Base-by-base conservation (phyloP, 35 echinoderm and acorn worm genomes). In the Lytechinus pictus region DNA sequence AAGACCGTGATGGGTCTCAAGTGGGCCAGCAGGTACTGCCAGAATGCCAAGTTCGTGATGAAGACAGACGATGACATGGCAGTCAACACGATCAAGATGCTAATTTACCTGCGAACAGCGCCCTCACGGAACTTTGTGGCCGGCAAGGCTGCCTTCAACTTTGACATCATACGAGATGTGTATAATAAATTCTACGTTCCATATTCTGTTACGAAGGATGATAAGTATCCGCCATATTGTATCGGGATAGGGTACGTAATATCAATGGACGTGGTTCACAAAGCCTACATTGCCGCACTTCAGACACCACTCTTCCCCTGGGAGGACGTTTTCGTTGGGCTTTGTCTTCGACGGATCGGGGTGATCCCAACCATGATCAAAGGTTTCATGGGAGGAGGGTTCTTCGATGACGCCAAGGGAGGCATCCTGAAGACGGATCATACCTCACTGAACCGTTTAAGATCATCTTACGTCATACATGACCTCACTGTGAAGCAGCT, bases 1-100 rank as follows among this genome's bases (percentile, higher is more conserved):
- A 99, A 99, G 88, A 97, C 98, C 5, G 95, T 99, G 6, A 97
- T 97, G 98, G 97, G 98, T 14, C 52, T 99, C 4, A 99, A 99
- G 86, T 99, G 98, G 98, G 96, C 94, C 4, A 96, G 94, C 57
- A 86, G 88, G 53, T 96, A 96, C 89, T 99, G 98, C 87, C 95
- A 94, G 13, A 91, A 89, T 5, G 95, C 96, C 13, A 96, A 96
- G 57, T 99, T 96, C 92, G 97, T 99, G 8, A 97, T 99, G 96
- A 99, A 99, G 54, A 97, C 97, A 12, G 98, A 99, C 86, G 98
- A 97, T 27, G 98, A 99, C 61, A 96, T 99, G 96, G 95, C 96
- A 19, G 54, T 97, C 4, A 96, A 97, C 87, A 94, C 87, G 27
- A 92, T 87, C 9, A 95, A 86, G 56, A 72, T 97, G 27, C 54